Percentiles rank a stretch among this genome's conserved stretches.
Evolutionary conservation across 1,140 invertebrate species (phyloP).

Genomic region (Cydia amplana): DNA sequence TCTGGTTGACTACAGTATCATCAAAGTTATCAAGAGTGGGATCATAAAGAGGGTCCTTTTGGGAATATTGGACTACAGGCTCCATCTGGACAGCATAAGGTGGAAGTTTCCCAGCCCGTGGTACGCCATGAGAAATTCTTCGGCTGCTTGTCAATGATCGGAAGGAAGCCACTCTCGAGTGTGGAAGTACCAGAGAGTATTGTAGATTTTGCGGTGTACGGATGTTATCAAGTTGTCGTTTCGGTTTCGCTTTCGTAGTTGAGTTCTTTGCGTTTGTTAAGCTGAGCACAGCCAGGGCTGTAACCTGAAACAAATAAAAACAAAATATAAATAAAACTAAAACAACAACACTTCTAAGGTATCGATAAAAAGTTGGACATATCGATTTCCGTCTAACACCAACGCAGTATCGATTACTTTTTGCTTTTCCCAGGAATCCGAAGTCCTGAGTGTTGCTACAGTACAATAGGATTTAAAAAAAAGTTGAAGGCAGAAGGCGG

Average conservation of each 20-base stretch:
- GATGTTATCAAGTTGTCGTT: slow-evolving; percentile 76
- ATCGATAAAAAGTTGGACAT: not conserved
- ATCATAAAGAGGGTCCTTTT: slow-evolving; percentile 87
- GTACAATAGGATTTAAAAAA: not conserved
- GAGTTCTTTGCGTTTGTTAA: slow-evolving; percentile 68
- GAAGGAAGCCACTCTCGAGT: slow-evolving; percentile 76
- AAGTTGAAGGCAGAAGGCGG: not conserved
- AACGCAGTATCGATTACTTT: not conserved
- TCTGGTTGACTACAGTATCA: slow-evolving; percentile 71
- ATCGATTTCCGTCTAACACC: not conserved
- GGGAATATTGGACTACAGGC: slow-evolving; percentile 88
- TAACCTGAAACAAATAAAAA: slow-evolving; percentile 72
- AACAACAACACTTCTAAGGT: not conserved
- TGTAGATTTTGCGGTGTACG: slow-evolving; percentile 80
- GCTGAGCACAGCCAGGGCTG: slow-evolving; percentile 76
- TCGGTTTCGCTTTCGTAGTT: slow-evolving; percentile 74
- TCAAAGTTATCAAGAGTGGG: slow-evolving; percentile 72
- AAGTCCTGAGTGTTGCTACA: not conserved
- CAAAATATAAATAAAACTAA: slow-evolving; percentile 12
- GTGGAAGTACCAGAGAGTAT: slow-evolving; percentile 78
- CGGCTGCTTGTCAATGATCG: slow-evolving; percentile 69
- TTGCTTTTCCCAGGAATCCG: not conserved
- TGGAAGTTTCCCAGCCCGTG: slow-evolving; percentile 77
- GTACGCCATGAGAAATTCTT: slow-evolving; percentile 75
- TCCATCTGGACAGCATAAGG: slow-evolving; percentile 90